Percentiles rank a stretch among this genome's conserved stretches.
Evolutionary conservation across 1,140 invertebrate genomes (phyloP).

Genomic region (Zaprionus vittiger): DNA sequence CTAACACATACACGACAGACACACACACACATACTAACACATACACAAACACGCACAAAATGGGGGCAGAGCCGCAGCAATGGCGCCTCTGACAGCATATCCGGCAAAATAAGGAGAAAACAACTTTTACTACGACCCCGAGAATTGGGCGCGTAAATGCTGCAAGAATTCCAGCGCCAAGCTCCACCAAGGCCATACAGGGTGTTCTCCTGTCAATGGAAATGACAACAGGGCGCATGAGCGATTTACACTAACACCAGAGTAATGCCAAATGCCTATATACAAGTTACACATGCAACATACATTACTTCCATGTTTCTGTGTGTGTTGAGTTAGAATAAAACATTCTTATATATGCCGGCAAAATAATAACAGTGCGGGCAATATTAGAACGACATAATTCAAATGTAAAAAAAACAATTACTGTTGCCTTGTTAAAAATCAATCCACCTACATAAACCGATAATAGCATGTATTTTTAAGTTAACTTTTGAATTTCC

Average conservation of each 20-base stretch:
- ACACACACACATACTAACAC: slow-evolving; percentile 16
- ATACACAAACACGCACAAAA: slow-evolving; percentile 34
- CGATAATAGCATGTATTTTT: neutral
- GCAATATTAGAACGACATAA: neutral
- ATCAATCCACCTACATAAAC: neutral
- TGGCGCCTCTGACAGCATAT: slow-evolving; percentile 49
- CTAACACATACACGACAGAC: slow-evolving; percentile 15
- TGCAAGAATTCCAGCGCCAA: slow-evolving; percentile 34
- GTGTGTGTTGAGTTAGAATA: neutral
- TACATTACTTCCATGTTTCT: neutral
- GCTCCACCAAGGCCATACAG: slow-evolving; percentile 38
- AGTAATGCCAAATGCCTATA: neutral
- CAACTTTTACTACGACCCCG: slow-evolving; percentile 65
- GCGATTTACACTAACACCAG: slow-evolving; percentile 28
- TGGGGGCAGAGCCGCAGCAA: slow-evolving; percentile 37
- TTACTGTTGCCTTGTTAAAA: neutral
- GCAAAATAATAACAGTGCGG: neutral
- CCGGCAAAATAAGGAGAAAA: slow-evolving; percentile 53
- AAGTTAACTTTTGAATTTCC: neutral
- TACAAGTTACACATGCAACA: neutral
- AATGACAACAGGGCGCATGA: slow-evolving; percentile 50
- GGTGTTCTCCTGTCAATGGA: slow-evolving; percentile 37
- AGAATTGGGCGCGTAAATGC: slow-evolving; percentile 62
- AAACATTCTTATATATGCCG: neutral
- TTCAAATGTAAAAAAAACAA: neutral